Conservation (phyloP, 2,888 invertebrate genomes). For the Leptura quadrifasciata region DNA sequence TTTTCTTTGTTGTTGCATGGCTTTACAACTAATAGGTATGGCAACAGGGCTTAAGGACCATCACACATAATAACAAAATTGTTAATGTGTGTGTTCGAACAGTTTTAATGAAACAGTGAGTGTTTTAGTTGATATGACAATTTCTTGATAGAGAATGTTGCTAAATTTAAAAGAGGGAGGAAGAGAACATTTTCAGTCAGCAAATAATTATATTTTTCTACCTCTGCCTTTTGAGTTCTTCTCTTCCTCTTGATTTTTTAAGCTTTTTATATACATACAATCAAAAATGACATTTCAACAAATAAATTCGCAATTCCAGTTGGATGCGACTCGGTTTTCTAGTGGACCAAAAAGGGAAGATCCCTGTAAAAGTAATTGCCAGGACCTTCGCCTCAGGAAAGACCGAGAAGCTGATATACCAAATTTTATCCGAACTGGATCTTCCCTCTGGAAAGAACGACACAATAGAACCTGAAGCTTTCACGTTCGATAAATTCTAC, state of each 20-base stretch:
- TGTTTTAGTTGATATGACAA: constrained; percentile 65
- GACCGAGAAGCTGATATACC: constrained; percentile 98
- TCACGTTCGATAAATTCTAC: constrained; percentile 99
- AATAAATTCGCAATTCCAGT: constrained; percentile 78
- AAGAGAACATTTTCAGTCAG: too few species aligned
- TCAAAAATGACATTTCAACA: neutral
- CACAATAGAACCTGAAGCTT: constrained; percentile 93
- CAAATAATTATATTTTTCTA: too few species aligned
- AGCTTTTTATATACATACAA: neutral
- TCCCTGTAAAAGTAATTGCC: constrained; percentile 97
- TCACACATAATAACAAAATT: constrained; percentile 97
- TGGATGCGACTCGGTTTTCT: constrained; percentile 98
- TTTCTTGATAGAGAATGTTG: neutral
- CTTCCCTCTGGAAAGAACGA: constrained; percentile 97
- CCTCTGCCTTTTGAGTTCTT: too few species aligned
- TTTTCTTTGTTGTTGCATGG: constrained; percentile 66
- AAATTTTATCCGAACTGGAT: constrained; percentile 94
- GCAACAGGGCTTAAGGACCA: constrained; percentile 90
- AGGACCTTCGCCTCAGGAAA: constrained; percentile 99
- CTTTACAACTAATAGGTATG: constrained; percentile 82
- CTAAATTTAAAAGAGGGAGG: too few species aligned
- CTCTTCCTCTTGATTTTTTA: too few species aligned
- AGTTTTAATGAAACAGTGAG: constrained; percentile 99
- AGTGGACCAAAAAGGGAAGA: constrained; percentile 95
- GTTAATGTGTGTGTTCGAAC: constrained; percentile 97